Evolutionary conservation across 2,888 invertebrate species (phyloP).

Genomic region (Meganola albula): DNA sequence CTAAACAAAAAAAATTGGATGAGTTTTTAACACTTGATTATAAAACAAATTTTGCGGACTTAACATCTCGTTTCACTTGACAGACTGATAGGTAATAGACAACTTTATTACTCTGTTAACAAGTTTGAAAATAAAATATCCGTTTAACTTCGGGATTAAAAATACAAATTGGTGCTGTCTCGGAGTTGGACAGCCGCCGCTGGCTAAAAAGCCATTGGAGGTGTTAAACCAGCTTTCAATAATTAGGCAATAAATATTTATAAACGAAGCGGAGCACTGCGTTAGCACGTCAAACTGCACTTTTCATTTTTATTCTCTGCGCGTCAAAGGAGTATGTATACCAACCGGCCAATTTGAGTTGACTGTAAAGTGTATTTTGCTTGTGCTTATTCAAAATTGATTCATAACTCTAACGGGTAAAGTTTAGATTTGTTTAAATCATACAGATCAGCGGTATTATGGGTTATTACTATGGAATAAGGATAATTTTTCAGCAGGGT

Average conservation of each 20-base stretch:
- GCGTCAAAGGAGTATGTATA: conserved; percentile 44
- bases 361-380: no score
- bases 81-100: conserved; percentile 46
- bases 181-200: conserved; percentile 37
- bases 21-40: conserved; percentile 25
- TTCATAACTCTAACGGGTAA: no score
- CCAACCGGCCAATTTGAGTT: no score
- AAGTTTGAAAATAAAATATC: conserved; percentile 31
- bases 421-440: no score
- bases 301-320: conserved; percentile 41
- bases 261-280: conserved; percentile 55
- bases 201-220: conserved; percentile 47
- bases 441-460: no score
- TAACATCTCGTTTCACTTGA: conserved; percentile 28
- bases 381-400: no score
- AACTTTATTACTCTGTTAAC: conserved; percentile 49
- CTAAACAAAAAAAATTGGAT: no score
- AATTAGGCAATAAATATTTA: conserved; percentile 75
- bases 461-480: no score
- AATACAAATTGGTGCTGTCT: conserved; percentile 41
- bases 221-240: conserved; percentile 55
- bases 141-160: conserved; percentile 27
- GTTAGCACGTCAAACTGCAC: conserved; percentile 47
- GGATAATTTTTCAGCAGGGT: no score
- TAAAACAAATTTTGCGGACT: conserved; percentile 28